Evolutionary conservation across 2,888 invertebrate genomes (phyloP).

Genomic region (Hedya salicella): DNA sequence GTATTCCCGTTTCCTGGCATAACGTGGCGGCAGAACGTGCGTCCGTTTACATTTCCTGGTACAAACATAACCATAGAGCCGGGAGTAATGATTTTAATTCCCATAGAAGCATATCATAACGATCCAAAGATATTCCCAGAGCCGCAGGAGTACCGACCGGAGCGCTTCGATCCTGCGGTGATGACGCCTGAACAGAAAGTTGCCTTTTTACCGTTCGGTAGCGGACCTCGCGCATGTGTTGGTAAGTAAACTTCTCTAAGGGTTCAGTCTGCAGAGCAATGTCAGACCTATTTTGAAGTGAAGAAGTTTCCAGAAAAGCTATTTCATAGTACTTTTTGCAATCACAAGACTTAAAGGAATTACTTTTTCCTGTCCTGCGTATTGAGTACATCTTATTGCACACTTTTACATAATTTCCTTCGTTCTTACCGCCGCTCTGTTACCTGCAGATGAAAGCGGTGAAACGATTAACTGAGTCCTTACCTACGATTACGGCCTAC

Average conservation of each 20-base stretch:
- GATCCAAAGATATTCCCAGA: constrained; percentile 20
- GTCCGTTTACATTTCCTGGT: constrained; percentile 1
- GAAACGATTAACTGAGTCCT: too few species aligned
- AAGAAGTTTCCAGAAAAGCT: too few species aligned
- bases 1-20: not conserved
- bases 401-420: too few species aligned
- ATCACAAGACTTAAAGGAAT: too few species aligned
- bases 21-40: not conserved
- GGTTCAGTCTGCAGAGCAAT: too few species aligned
- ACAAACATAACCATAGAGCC: constrained; percentile 17
- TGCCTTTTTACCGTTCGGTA: not conserved
- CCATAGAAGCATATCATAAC: constrained; percentile 11
- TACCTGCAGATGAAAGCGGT: too few species aligned
- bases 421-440: too few species aligned
- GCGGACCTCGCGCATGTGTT: constrained; percentile 7
- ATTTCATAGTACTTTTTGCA: too few species aligned
- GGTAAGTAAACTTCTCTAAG: constrained; percentile 1
- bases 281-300: too few species aligned
- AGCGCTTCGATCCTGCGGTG: not conserved
- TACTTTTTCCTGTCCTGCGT: too few species aligned
- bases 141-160: constrained; percentile 12
- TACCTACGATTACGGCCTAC: too few species aligned
- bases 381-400: too few species aligned
- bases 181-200: constrained; percentile 1
- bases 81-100: not conserved